These are phyloP conservation scores for Eidolon dupreanum DNA, from an alignment of 2,797 vertebrate genomes.

Conservation along the genomic window DNA sequence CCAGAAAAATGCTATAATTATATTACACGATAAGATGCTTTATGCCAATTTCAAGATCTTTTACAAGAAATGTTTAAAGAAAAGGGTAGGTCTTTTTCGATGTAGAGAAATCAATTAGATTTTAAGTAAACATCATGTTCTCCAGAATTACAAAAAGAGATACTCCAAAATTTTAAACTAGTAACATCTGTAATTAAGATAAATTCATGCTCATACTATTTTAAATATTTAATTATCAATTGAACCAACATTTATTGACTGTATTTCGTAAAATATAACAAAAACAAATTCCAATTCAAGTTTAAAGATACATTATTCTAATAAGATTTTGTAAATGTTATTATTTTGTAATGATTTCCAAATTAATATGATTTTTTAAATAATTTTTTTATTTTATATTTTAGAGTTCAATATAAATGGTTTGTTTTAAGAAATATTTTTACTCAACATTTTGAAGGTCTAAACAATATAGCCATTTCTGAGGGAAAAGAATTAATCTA, in stretches of 20 bases:
- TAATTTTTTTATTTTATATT: conserved; percentile 27
- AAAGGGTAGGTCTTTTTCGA: neutral
- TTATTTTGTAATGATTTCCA: conserved; percentile 26
- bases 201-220: neutral
- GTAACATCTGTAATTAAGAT: conserved; percentile 34
- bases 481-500: conserved; percentile 1
- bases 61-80: conserved; percentile 5
- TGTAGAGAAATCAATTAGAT: conserved; percentile 18
- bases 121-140: conserved; percentile 28
- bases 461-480: neutral
- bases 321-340: neutral
- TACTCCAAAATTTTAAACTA: conserved; percentile 22
- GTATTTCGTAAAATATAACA: conserved; percentile 13
- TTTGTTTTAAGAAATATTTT: conserved; percentile 33
- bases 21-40: neutral
- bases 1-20: conserved; percentile 46
- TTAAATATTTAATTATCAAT: neutral
- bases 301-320: conserved; percentile 33
- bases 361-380: conserved; percentile 37
- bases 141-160: neutral
- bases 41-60: conserved; percentile 23
- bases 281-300: conserved; percentile 40
- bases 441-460: conserved; percentile 17
- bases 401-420: conserved; percentile 29
- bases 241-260: conserved; percentile 5